Evolutionary conservation across 2,113 vertebrate species (phyloP), one percentile per base, ranked within the genome.

Genomic region (Cavia porcellus): DNA sequence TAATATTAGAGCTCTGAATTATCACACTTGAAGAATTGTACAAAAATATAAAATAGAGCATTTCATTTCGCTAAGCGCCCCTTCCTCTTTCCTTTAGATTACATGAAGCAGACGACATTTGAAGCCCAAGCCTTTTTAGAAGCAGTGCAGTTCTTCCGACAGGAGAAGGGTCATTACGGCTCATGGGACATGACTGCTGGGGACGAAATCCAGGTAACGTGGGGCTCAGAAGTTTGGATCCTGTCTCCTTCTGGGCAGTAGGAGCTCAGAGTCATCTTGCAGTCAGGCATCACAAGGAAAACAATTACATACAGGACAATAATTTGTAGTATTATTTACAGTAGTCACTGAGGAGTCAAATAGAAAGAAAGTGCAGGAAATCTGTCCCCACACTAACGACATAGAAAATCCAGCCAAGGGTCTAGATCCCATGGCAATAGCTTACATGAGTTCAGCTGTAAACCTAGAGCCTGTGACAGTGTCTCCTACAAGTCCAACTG

Each of bases 111-210:
- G 98, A 98, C 86, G 22, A 99, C 98, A 0, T 99, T 99, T 80
- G 99, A 99, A 95, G 99, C 99, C 0, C 98, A 99, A 93, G 99
- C 99, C 0, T 99, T 99, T 98, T 96, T 99, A 89, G 99, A 99
- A 98, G 99, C 99, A 30, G 85, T 99, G 74, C 99, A 99, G 96
- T 99, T 99, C 96, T 99, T 99, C 98, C 98, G 99, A 1, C 99
- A 99, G 98, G 99, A 99, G 98, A 99, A 98, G 42, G 99, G 98
- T 64, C 98, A 98, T 74, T 99, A 99, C 62, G 99, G 99, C 74
- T 98, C 96, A 0, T 99, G 99, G 99, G 99, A 99, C 94, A 99
- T 99, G 99, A 98, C 99, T 93, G 98, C 98, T 4, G 99, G 99
- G 80, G 99, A 98, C 13, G 99, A 99, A 93, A 98, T 99, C 95